Conservation (phyloP, 2,888 invertebrate genomes). For the Diarsia mendica region DNA sequence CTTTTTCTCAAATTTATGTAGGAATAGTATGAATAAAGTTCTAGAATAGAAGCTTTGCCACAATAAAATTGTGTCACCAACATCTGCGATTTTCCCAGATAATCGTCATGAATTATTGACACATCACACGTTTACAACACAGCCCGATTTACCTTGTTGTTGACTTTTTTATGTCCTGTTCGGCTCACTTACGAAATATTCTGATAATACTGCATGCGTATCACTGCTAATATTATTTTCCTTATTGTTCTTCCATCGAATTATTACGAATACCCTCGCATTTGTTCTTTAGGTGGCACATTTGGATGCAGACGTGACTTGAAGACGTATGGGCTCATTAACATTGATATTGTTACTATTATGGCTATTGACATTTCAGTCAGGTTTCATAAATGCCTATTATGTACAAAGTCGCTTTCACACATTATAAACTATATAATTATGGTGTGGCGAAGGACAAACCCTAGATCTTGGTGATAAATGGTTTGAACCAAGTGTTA, state of each 20-base stretch:
- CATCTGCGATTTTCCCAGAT: constrained; percentile 9
- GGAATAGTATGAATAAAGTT: background rate
- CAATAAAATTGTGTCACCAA: background rate
- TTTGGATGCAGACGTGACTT: constrained; percentile 48
- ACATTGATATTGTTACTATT: constrained; percentile 36
- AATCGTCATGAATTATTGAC: background rate
- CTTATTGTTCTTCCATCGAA: constrained; percentile 52
- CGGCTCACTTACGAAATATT: constrained; percentile 50
- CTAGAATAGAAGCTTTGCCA: background rate
- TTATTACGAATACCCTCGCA: constrained; percentile 53
- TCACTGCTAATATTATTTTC: constrained; percentile 55
- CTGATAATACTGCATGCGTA: constrained; percentile 34
- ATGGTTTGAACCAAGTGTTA: too few relatives aligned
- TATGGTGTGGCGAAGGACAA: background rate
- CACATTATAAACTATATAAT: constrained; percentile 26
- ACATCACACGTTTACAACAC: constrained; percentile 29
- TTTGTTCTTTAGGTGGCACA: constrained; percentile 39
- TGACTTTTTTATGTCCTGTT: constrained; percentile 29
- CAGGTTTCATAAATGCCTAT: constrained; percentile 21
- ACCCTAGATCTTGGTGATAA: background rate
- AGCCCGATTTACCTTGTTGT: constrained; percentile 46
- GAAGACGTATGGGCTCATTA: constrained; percentile 58
- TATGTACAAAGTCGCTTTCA: constrained; percentile 46
- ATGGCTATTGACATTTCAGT: constrained; percentile 33
- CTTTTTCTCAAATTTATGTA: too few relatives aligned